phyloP scores from a whole-genome alignment of 2,888 invertebrate species.

The Drosophila affinis region DNA sequence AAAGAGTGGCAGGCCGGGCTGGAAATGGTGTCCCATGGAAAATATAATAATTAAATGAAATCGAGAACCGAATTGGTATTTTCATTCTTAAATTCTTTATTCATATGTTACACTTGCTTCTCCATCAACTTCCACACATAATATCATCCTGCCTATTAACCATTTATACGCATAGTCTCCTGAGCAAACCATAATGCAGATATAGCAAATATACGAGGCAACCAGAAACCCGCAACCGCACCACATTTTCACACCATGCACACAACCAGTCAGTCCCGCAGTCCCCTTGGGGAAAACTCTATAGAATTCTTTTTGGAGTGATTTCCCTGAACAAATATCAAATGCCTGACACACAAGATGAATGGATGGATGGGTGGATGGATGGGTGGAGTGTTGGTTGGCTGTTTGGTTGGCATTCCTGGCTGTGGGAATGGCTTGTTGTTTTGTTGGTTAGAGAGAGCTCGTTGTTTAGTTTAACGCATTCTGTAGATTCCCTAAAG shows the following conservation, averaged over 20 bases:
- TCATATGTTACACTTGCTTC: too few relatives aligned
- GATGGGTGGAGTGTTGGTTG: neutral
- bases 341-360: constrained; percentile 1
- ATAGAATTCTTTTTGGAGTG: neutral
- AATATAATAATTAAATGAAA: neutral
- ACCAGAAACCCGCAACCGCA: neutral
- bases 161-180: too few relatives aligned
- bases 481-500: neutral
- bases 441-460: neutral
- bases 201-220: neutral
- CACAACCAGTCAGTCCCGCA: neutral
- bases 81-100: too few relatives aligned
- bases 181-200: too few relatives aligned
- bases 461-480: too few relatives aligned
- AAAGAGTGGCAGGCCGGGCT: neutral
- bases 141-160: too few relatives aligned
- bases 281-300: neutral
- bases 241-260: constrained; percentile 3
- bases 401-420: neutral
- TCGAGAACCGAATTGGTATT: neutral
- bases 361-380: neutral
- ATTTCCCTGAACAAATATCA: constrained; percentile 6
- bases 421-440: neutral
- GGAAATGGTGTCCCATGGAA: neutral
- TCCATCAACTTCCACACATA: too few relatives aligned